These are phyloP conservation scores for Eurystomus gularis DNA, from an alignment of 2,113 vertebrate species.

Conservation along the genomic window DNA sequence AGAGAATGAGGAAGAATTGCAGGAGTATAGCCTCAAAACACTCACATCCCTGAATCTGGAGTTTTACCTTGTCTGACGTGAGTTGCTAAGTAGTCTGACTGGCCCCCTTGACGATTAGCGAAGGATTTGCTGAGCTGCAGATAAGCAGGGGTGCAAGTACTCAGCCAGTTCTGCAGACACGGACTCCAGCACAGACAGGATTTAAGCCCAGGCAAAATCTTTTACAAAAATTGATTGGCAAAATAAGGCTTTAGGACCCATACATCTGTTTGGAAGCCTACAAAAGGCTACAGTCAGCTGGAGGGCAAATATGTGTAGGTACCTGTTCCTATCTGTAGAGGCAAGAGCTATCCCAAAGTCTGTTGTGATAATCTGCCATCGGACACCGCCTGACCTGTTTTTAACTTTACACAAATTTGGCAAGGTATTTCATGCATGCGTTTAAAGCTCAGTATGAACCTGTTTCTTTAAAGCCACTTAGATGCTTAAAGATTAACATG, in stretches of 20 bases:
- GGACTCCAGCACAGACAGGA: background rate
- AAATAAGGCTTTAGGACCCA: background rate
- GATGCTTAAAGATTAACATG: background rate
- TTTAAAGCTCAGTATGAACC: background rate
- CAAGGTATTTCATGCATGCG: background rate
- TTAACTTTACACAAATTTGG: background rate
- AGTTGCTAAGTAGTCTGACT: background rate
- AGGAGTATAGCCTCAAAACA: background rate
- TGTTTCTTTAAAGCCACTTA: background rate
- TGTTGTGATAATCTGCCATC: background rate
- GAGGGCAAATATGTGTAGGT: background rate
- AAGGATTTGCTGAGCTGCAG: background rate
- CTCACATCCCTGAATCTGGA: background rate
- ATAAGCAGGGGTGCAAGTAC: background rate
- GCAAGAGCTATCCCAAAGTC: background rate
- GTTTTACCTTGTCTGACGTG: background rate
- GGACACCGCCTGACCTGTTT: background rate
- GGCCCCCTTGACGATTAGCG: background rate
- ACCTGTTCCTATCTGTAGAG: background rate
- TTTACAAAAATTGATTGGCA: background rate
- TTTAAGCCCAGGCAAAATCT: background rate
- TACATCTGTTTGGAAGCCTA: background rate
- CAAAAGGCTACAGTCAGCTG: background rate
- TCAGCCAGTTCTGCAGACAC: background rate
- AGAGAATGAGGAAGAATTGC: background rate